A percentile compares a stretch with the other conserved stretches of the same genome.
Evolutionary conservation across 2,888 invertebrate species (phyloP).

Genomic region (Leuctra nigra): DNA sequence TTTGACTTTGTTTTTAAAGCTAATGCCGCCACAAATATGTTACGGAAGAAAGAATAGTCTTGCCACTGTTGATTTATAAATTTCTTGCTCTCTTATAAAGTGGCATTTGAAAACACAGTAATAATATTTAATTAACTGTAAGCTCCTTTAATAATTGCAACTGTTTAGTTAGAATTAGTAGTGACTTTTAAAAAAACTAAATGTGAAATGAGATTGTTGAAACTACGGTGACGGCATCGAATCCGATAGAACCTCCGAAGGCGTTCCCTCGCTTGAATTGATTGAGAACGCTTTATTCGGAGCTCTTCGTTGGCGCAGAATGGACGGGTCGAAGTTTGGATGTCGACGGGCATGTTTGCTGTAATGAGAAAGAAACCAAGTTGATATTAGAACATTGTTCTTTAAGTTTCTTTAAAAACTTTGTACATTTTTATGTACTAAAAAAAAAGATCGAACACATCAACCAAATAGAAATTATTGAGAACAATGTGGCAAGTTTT

Average conservation of each 20-base stretch:
- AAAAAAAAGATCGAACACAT: too few relatives aligned
- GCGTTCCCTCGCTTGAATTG: constrained; percentile 46
- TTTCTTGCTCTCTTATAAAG: too few relatives aligned
- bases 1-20: too few relatives aligned
- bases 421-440: too few relatives aligned
- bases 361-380: constrained; percentile 33
- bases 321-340: constrained; percentile 53
- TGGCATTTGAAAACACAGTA: too few relatives aligned
- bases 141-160: neutral
- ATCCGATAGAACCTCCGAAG: constrained; percentile 45
- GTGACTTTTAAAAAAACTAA: neutral
- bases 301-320: constrained; percentile 46
- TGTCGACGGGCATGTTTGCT: constrained; percentile 57
- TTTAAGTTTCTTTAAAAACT: neutral
- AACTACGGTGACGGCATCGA: constrained; percentile 44
- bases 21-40: too few relatives aligned
- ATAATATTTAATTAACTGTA: neutral
- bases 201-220: neutral
- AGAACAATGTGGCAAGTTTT: too few relatives aligned
- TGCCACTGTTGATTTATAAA: too few relatives aligned
- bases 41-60: too few relatives aligned
- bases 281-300: constrained; percentile 46
- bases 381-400: neutral
- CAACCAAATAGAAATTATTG: too few relatives aligned
- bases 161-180: neutral